Evolutionary conservation across 2,888 invertebrate species (phyloP).

Genomic region (Cinara cedri): DNA sequence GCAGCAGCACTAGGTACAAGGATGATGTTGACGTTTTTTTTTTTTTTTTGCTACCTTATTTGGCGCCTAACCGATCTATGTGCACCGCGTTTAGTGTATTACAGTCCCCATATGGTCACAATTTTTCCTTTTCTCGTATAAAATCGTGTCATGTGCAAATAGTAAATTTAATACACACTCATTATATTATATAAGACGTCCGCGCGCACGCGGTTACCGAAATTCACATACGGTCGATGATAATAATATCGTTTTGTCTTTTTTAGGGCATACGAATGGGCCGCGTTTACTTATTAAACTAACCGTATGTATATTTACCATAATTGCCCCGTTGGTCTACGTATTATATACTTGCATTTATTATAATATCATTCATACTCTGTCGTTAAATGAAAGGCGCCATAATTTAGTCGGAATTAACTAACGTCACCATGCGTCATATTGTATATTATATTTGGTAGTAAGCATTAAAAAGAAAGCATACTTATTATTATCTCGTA

Average conservation of each 20-base stretch:
- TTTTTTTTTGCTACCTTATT: conserved; percentile 52
- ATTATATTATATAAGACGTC: conserved; percentile 13
- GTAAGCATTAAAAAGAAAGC: no score
- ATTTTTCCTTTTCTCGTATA: conserved; percentile 29
- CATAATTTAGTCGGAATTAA: no score
- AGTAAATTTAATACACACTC: background rate
- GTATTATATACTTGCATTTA: background rate
- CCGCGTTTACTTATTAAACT: background rate
- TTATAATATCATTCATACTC: background rate
- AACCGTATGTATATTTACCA: background rate
- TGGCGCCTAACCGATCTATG: conserved; percentile 41
- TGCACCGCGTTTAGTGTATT: no score
- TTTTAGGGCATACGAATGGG: conserved; percentile 21
- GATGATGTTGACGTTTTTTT: conserved; percentile 51
- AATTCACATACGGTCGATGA: conserved; percentile 10
- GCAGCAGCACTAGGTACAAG: conserved; percentile 21
- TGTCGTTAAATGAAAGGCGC: no score
- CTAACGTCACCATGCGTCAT: no score
- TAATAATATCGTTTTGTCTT: background rate
- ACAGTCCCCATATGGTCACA: conserved; percentile 52
- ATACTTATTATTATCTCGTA: no score
- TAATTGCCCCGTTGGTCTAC: background rate
- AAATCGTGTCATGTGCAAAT: conserved; percentile 42
- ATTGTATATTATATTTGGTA: no score
- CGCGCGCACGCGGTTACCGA: conserved; percentile 15